phyloP scores from a whole-genome alignment of 2,113 vertebrate species.

The Semnopithecus entellus region DNA sequence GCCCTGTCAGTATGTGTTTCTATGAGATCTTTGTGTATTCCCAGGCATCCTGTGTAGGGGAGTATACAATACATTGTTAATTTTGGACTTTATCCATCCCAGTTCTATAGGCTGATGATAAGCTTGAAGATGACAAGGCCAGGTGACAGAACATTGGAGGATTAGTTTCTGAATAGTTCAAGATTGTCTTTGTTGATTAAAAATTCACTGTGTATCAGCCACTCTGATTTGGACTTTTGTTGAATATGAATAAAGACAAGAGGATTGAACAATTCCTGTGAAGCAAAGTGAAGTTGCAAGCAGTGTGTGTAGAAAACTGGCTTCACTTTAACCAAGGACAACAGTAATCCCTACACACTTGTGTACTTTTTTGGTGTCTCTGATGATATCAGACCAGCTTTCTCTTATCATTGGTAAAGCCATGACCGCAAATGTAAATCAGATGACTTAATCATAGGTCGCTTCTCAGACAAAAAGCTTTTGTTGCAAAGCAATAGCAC shows the following conservation, averaged over 20 bases:
- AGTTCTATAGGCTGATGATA: background rate
- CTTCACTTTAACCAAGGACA: background rate
- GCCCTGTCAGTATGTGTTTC: background rate
- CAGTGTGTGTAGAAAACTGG: background rate
- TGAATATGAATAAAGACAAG: background rate
- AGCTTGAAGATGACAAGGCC: background rate
- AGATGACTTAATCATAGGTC: background rate
- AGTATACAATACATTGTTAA: background rate
- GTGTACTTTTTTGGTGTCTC: background rate
- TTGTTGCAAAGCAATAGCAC: background rate
- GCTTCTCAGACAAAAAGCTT: background rate
- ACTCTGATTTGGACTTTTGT: background rate
- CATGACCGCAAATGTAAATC: background rate
- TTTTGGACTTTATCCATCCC: background rate
- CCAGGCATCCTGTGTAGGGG: background rate
- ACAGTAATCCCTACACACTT: background rate
- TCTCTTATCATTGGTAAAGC: background rate
- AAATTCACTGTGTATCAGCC: background rate
- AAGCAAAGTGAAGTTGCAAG: background rate
- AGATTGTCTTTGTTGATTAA: background rate
- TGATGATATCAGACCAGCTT: background rate
- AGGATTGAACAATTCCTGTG: background rate
- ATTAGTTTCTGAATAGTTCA: background rate
- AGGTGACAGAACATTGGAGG: background rate
- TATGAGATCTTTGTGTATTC: background rate